Conservation (phyloP, 2,113 vertebrate genomes). For the Apus apus region DNA sequence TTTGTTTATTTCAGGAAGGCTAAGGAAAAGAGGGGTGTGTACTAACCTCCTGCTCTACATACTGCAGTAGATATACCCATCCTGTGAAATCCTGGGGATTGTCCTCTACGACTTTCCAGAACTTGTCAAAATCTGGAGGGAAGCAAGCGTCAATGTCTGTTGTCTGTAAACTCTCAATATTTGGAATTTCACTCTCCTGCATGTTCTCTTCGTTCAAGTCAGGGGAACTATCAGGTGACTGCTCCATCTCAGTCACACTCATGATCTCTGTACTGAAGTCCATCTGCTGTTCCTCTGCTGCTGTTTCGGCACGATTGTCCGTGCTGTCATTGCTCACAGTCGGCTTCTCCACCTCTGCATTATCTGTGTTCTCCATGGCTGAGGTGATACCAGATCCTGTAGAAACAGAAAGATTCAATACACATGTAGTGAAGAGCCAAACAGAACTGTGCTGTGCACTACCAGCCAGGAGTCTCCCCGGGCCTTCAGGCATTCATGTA, state of each 20-base stretch:
- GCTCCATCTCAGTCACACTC: constrained; percentile 83
- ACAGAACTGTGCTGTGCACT: fast-evolving
- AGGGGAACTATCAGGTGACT: constrained; percentile 83
- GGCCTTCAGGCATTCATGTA: fast-evolving
- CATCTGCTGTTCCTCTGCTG: constrained; percentile 57
- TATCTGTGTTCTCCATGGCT: constrained; percentile 72
- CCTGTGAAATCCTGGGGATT: constrained; percentile 96
- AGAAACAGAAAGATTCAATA: background rate
- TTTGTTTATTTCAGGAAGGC: background rate
- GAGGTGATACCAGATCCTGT: constrained; percentile 38
- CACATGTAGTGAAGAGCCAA: background rate
- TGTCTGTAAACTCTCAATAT: constrained; percentile 64
- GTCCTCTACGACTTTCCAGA: constrained; percentile 91
- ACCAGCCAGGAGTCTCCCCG: background rate
- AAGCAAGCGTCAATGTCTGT: constrained; percentile 77
- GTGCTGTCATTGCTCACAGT: constrained; percentile 42
- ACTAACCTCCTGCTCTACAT: constrained; percentile 97
- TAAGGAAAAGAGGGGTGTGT: background rate
- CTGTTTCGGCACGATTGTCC: constrained; percentile 33
- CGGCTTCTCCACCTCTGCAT: constrained; percentile 62
- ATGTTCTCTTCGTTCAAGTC: constrained; percentile 80
- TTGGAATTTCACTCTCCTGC: constrained; percentile 79
- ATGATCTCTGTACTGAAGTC: constrained; percentile 81
- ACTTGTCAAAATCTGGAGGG: constrained; percentile 92
- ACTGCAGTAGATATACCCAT: constrained; percentile 97